These are phyloP conservation scores for Pogonognathellus flavescens DNA, from an alignment of 1,140 invertebrate genomes.

Conservation along the genomic window DNA sequence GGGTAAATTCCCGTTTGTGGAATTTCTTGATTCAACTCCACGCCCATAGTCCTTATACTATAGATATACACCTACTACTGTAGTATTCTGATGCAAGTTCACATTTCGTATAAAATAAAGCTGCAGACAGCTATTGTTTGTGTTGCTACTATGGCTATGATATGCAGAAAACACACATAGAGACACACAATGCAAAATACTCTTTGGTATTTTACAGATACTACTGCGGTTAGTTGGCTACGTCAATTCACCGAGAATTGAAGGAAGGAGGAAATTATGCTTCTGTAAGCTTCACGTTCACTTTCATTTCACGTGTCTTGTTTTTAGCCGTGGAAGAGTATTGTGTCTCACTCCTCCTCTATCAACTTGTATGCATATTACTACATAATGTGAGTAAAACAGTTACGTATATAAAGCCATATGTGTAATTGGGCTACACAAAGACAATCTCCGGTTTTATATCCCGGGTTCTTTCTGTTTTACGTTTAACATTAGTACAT, in stretches of 20 bases:
- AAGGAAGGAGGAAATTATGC: conserved; percentile 29
- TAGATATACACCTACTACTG: not conserved
- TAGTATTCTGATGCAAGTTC: not conserved
- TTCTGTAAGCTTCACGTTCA: conserved; percentile 44
- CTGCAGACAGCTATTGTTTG: not conserved
- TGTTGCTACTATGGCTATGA: no score
- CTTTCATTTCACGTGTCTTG: conserved; percentile 39
- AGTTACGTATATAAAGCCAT: not conserved
- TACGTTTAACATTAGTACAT: no score
- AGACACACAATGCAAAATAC: conserved; percentile 16
- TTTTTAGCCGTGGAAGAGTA: not conserved
- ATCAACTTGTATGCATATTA: conserved; percentile 17
- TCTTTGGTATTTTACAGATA: conserved; percentile 18
- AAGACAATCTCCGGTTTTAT: no score
- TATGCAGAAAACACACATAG: no score
- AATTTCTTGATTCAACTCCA: conserved; percentile 50
- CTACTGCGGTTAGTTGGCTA: conserved; percentile 20
- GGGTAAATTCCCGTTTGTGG: conserved; percentile 33
- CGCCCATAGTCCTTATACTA: not conserved
- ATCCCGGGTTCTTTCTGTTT: no score
- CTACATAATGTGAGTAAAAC: not conserved
- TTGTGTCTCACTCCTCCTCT: conserved; percentile 23
- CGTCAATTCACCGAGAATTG: conserved; percentile 38
- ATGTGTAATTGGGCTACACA: conserved; percentile 17
- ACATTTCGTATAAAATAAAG: not conserved